phyloP scores from a whole-genome alignment of 2,888 invertebrate genomes.

The Cataglyphis rosenhaueri region DNA sequence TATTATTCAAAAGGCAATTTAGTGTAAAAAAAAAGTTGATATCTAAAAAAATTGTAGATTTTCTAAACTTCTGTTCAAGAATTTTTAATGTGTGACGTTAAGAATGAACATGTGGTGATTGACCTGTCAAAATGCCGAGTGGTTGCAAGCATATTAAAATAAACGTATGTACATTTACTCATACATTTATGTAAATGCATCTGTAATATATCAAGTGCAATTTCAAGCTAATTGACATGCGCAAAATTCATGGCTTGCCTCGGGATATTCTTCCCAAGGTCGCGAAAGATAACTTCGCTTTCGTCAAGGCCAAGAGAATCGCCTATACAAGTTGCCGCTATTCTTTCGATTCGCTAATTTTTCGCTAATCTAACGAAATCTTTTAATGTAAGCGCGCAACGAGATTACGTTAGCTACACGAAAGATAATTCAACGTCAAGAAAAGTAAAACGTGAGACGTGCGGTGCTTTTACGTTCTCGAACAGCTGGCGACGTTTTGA shows the following conservation, averaged over 20 bases:
- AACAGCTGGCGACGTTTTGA: conserved; percentile 48
- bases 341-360: background rate
- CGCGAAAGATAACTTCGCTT: background rate
- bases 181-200: background rate
- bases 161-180: background rate
- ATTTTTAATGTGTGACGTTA: background rate
- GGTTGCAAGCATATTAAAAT: background rate
- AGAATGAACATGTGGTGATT: background rate
- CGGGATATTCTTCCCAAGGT: conserved; percentile 30
- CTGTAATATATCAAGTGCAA: background rate
- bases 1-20: background rate
- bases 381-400: conserved; percentile 1
- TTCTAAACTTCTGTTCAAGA: background rate
- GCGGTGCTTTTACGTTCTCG: conserved; percentile 29
- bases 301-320: conserved; percentile 44
- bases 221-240: conserved; percentile 44
- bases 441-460: conserved; percentile 19
- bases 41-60: background rate
- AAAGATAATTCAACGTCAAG: conserved; percentile 11
- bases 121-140: background rate
- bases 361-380: conserved; percentile 2
- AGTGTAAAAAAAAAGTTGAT: background rate
- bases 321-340: background rate
- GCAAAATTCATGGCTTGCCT: conserved; percentile 9
- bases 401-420: background rate